A percentile compares a stretch with the other conserved stretches of the same genome.
Evolutionary conservation across 2,888 invertebrate species (phyloP).

Genomic region (Sinopyrophorus schimmeli): DNA sequence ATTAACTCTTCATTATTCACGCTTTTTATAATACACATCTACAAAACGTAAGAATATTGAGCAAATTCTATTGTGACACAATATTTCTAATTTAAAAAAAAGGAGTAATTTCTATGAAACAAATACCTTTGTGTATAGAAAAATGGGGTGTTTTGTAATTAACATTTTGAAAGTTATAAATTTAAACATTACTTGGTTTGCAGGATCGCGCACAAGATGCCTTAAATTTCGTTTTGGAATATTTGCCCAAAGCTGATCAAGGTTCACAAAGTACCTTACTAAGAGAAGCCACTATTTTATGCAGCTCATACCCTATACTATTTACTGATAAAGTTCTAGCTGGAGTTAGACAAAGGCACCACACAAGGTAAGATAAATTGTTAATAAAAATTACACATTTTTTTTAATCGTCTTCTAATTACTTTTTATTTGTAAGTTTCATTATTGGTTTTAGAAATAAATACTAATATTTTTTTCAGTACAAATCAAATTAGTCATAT

Average conservation of each 20-base stretch:
- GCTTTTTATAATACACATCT: no score
- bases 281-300: constrained; percentile 78
- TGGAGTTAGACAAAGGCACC: constrained; percentile 70
- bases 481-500: constrained; percentile 48
- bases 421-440: no score
- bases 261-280: constrained; percentile 74
- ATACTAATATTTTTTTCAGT: constrained; percentile 40
- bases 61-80: no score
- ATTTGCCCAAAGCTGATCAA: constrained; percentile 71
- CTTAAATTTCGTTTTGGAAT: constrained; percentile 78
- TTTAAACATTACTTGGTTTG: constrained; percentile 1
- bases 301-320: constrained; percentile 78
- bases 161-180: neutral
- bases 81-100: no score
- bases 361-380: constrained; percentile 51
- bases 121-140: no score
- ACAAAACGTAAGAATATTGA: no score
- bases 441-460: no score
- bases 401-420: no score
- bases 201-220: constrained; percentile 82
- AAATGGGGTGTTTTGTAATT: neutral
- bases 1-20: no score
- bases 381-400: no score
- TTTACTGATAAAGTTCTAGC: constrained; percentile 79
- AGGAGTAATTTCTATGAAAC: no score